Evolutionary conservation across 30 jellyfish, hydroid and myxozoan species (phyloP), one percentile per base, ranked within the genome.

Genomic region (Aurelia aurita): DNA sequence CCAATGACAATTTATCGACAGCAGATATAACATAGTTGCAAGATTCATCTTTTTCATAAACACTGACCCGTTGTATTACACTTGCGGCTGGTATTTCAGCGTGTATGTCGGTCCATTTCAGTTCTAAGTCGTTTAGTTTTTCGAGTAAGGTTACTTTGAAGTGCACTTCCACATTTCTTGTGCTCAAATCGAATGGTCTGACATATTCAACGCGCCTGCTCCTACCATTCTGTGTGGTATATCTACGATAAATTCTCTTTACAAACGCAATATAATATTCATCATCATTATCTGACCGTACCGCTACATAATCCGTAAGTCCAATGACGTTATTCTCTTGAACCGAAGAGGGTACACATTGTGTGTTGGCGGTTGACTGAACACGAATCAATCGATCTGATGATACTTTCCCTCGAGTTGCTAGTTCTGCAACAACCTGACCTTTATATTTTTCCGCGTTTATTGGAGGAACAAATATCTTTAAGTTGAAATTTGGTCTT

Each of bases 1-100:
- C 83, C 69, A 71, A 71, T 44, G 83, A 71, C 69, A 71, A 71
- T 71, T 71, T 71, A 71, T 71, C 69, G 45, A 71, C 69, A 35
- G 83, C 83, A 39, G 83, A 71, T 35, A 71, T 14, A 1, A 68
- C 80, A 26, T 63, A 68, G 80, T 68, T 32, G 80, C 64, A 68
- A 68, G 80, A 68, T 6, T 68, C 16, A 68, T 68, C 80, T 68
- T 68, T 68, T 35, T 34, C 60, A 68, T 27, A 71, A 39, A 71
- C 67, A 71, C 22, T 71, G 69, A 71, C 83, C 14, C 69, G 51
- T 25, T 71, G 10, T 47, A 71, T 71, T 39, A 34, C 83, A 71
- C 83, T 39, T 35, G 69, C n/a, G 70, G 69, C 67, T 45, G 66
- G 83, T 35, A 71, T 45, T 35, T 71, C 83, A 47, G 83, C 67